phyloP scores from a whole-genome alignment of 2,113 vertebrate species.

The Tyto alba region DNA sequence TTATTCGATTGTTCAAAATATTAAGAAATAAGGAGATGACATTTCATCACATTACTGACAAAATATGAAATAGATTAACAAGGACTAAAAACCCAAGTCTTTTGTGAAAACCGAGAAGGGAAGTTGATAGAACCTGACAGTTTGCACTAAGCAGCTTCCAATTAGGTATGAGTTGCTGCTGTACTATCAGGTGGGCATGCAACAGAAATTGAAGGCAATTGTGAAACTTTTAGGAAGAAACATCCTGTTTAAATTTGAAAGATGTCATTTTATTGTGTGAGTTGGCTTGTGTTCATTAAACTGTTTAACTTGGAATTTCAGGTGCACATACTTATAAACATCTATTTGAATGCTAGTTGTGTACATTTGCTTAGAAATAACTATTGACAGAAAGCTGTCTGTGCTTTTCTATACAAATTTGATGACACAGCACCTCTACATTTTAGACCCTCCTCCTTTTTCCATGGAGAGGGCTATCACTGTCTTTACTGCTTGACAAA shows the following conservation, averaged over 20 bases:
- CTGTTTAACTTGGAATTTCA: neutral
- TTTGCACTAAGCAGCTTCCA: neutral
- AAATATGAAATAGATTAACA: neutral
- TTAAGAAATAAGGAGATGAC: slow-evolving; percentile 4
- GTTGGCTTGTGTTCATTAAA: neutral
- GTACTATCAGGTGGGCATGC: neutral
- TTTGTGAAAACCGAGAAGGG: neutral
- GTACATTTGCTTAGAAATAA: neutral
- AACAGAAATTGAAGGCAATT: neutral
- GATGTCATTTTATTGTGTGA: neutral
- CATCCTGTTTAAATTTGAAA: neutral
- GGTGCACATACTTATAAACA: neutral
- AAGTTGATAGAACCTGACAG: neutral
- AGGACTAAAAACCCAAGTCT: neutral
- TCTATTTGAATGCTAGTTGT: neutral
- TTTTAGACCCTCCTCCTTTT: neutral
- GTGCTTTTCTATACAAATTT: neutral
- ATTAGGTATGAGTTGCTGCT: neutral
- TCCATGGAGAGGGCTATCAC: neutral
- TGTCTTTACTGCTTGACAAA: neutral
- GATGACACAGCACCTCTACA: neutral
- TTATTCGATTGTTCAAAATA: neutral
- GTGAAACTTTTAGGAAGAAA: neutral
- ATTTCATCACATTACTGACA: neutral
- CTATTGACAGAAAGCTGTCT: neutral